Evolutionary conservation across 2,113 vertebrate genomes (phyloP), one percentile per base, ranked within the genome.

Genomic region (Oncorhynchus masou): DNA sequence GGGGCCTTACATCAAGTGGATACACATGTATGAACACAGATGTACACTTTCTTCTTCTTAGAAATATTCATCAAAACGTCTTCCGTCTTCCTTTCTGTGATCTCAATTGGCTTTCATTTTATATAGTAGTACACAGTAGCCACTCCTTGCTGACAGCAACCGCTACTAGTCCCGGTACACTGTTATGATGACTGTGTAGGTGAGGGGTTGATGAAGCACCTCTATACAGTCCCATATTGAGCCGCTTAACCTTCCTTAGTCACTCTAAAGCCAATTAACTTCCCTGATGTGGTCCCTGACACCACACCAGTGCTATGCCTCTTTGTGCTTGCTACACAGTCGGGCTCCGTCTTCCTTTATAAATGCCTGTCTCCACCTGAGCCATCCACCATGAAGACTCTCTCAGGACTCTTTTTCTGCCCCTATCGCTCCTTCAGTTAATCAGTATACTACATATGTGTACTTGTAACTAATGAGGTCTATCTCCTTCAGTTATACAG

Each of bases 201-300:
- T 57, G 5, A 51, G 1, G 15, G 70, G 20, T 68, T 81, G 76
- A 81, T 79, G 78, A 74, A 80, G 71, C 34, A 71, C 75, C 72
- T 71, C 39, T 77, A 73, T 81, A 73, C 73, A 71, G 74, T 77
- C 79, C 77, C 68, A 59, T 72, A 77, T 79, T 71, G 76, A 81
- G 70, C 65, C 70, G 65, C 65, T n/a, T 19, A 22, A 31, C 65
- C 64, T 22, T 20, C 74, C 71, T 54, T 67, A 68, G 71, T 76
- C 81, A 60, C 79, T 76, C 67, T 74, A 67, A 74, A 83, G 76
- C 76, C 77, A 83, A 75, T 81, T 76, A 83, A 83, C 80, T 78
- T 74, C 60, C 31, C 75, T 80, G 81, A 80, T 70, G 54, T 70
- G 75, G 59, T 71, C 27, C 69, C 59, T 77, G 78, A 77, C 69